Conservation (phyloP, 2,797 vertebrate genomes). For the Sorex maritimensis region DNA sequence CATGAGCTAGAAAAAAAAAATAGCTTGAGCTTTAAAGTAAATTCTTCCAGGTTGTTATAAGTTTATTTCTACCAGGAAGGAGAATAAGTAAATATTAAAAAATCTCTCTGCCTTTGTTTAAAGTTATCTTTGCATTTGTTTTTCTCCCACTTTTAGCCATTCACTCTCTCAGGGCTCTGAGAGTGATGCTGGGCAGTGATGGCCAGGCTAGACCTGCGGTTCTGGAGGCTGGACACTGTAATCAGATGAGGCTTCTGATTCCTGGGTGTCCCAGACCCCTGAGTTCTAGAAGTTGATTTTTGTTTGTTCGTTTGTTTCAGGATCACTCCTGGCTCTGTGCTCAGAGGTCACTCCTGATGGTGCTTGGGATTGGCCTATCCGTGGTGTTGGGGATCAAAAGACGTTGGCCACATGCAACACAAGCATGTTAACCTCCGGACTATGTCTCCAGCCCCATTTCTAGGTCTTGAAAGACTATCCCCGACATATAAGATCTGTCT, state of each 20-base stretch:
- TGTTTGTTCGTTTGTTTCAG: too few species aligned
- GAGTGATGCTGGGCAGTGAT: neutral
- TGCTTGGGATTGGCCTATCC: too few species aligned
- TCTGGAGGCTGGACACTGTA: neutral
- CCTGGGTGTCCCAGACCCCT: neutral
- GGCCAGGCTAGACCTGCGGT: neutral
- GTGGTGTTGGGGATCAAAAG: too few species aligned
- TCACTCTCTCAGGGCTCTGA: neutral
- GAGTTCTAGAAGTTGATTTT: neutral
- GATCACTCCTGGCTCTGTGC: too few species aligned
- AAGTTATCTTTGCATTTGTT: neutral
- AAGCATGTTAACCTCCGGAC: too few species aligned
- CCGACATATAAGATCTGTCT: neutral
- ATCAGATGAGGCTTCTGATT: neutral
- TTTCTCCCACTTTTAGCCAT: neutral
- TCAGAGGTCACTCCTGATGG: too few species aligned
- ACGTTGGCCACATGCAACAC: too few species aligned
- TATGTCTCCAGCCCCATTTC: too few species aligned
- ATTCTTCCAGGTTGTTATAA: slow-evolving; percentile 16
- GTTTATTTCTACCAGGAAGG: neutral
- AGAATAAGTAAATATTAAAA: neutral
- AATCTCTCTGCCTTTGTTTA: slow-evolving; percentile 40
- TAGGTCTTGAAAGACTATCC: too few species aligned
- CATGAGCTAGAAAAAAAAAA: neutral
- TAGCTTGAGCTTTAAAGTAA: neutral